Evolutionary conservation across 1,140 invertebrate genomes (phyloP).

Genomic region (Ceratosolen solmsi): DNA sequence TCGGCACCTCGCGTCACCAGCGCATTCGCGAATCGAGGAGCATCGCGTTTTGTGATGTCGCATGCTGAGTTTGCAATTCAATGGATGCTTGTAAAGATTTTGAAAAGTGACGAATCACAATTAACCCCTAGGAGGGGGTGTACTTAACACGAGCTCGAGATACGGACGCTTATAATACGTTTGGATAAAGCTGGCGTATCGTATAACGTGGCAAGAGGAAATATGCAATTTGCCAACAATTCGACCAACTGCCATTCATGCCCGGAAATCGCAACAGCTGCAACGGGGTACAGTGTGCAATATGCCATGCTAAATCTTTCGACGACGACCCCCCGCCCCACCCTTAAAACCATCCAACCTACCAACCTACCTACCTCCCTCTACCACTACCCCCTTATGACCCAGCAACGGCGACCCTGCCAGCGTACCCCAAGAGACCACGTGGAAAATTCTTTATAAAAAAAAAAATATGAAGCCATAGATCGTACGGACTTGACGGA

Average conservation of each 20-base stretch:
- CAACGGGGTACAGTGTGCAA: slow-evolving; percentile 19
- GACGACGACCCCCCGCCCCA: slow-evolving; percentile 12
- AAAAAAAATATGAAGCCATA: slow-evolving; percentile 11
- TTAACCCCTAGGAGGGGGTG: background rate
- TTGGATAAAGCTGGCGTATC: background rate
- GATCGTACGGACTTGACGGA: background rate
- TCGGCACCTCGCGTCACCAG: too few relatives aligned
- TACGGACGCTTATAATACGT: too few relatives aligned
- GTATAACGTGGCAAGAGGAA: slow-evolving; percentile 38
- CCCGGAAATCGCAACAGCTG: slow-evolving; percentile 55
- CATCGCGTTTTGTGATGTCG: background rate
- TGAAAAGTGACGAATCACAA: background rate
- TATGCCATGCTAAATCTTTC: slow-evolving; percentile 49
- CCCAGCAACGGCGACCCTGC: background rate
- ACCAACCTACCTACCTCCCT: background rate
- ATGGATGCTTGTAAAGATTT: background rate
- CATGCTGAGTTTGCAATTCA: too few relatives aligned
- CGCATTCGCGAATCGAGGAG: too few relatives aligned
- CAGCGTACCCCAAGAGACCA: background rate
- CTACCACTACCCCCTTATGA: background rate
- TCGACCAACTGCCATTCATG: slow-evolving; percentile 48
- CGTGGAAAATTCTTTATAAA: slow-evolving; percentile 33
- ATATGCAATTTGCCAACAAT: slow-evolving; percentile 52
- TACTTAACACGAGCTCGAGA: background rate
- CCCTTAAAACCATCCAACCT: too few relatives aligned